Evolutionary conservation across 2,113 vertebrate genomes (phyloP).

Genomic region (Laterallus jamaicensis): DNA sequence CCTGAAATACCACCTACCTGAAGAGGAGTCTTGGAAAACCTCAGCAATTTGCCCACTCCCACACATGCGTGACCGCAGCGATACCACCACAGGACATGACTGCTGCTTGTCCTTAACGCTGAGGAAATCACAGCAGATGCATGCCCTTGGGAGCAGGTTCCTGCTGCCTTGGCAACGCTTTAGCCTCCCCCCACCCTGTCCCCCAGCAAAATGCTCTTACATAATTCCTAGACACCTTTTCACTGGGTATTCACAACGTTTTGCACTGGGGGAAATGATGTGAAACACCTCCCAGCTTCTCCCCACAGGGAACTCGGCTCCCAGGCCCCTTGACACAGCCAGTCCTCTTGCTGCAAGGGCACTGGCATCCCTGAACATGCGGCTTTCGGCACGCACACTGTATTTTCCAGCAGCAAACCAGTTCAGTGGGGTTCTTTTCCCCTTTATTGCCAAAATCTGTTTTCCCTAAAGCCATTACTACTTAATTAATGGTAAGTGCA

Average conservation of each 20-base stretch:
- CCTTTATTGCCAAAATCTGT: not conserved
- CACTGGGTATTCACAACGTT: not conserved
- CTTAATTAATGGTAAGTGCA: not conserved
- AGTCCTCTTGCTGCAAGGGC: not conserved
- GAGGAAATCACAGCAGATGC: rapidly evolving
- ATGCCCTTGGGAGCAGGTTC: not conserved
- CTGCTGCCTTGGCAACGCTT: not conserved
- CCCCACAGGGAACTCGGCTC: rapidly evolving
- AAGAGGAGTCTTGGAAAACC: not conserved
- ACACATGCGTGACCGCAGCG: rapidly evolving
- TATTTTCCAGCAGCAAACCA: not conserved
- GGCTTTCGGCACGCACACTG: rapidly evolving
- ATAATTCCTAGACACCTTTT: not conserved
- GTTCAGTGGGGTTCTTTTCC: no score
- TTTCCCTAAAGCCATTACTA: not conserved
- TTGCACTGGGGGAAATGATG: not conserved
- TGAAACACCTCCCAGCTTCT: not conserved
- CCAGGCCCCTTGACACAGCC: not conserved
- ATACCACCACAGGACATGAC: not conserved
- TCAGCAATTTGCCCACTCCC: not conserved
- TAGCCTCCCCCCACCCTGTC: not conserved
- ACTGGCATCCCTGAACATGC: rapidly evolving
- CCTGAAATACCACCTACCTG: not conserved
- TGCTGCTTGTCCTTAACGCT: not conserved
- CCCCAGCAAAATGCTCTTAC: not conserved